Conservation (phyloP, 2,113 vertebrate species). For the Bothrops jararaca region DNA sequence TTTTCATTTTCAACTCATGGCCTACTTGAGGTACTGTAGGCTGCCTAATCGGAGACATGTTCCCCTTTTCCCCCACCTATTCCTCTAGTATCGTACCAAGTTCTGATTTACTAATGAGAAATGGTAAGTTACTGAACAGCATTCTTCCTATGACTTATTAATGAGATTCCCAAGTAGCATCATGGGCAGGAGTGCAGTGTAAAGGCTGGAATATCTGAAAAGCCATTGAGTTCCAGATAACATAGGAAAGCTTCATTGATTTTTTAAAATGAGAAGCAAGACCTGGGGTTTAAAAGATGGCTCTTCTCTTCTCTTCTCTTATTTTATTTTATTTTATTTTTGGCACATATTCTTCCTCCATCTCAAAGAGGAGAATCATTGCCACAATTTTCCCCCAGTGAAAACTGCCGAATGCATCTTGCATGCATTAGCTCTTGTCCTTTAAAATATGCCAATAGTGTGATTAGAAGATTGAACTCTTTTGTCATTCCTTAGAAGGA, state of each 20-base stretch:
- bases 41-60: background rate
- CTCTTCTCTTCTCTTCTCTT: background rate
- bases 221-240: constrained; percentile 1
- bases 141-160: constrained; percentile 9
- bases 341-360: background rate
- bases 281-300: background rate
- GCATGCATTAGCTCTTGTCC: background rate
- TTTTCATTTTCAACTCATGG: constrained; percentile 6
- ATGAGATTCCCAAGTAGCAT: background rate
- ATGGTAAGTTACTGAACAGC: constrained; percentile 12
- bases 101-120: constrained; percentile 29
- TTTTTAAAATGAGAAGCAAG: background rate
- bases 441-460: constrained; percentile 1
- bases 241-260: background rate
- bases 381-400: background rate
- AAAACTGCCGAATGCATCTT: constrained; percentile 16
- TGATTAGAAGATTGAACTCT: constrained; percentile 18
- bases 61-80: background rate
- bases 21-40: constrained; percentile 4
- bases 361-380: background rate
- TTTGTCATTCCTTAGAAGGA: background rate
- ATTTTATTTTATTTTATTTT: background rate
- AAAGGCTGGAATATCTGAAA: background rate
- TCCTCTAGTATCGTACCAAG: background rate
- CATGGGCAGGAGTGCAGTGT: background rate